Conservation (phyloP, 1,140 invertebrate species). For the Diabrotica virgifera region DNA sequence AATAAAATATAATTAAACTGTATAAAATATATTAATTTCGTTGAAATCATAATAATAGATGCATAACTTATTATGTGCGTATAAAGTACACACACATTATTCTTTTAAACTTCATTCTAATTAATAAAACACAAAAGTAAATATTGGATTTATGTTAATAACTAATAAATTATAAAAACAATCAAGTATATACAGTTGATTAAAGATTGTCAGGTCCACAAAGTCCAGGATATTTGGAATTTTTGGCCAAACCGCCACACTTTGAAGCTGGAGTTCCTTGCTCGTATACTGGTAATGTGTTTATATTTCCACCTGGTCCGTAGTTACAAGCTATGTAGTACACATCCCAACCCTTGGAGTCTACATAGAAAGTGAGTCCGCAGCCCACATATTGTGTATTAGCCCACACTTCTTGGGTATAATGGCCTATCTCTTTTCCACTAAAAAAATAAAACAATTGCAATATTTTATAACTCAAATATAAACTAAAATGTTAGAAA, state of each 20-base stretch:
- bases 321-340: not conserved
- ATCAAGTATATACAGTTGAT: no score
- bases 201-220: not conserved
- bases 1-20: no score
- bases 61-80: no score
- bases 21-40: no score
- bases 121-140: no score
- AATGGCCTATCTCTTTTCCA: constrained; percentile 36
- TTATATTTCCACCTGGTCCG: not conserved
- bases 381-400: constrained; percentile 37
- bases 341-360: not conserved
- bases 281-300: not conserved
- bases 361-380: not conserved
- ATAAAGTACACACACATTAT: no score
- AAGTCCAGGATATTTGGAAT: not conserved
- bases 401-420: constrained; percentile 42
- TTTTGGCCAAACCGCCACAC: not conserved
- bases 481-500: no score
- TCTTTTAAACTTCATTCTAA: no score
- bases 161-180: no score
- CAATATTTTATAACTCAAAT: no score
- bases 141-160: no score
- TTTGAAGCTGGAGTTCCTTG: not conserved
- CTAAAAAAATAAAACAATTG: not conserved
- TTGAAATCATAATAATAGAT: no score